Evolutionary conservation across 2,797 vertebrate species (phyloP), one percentile per base, ranked within the genome.

Genomic region (Choloepus didactylus): DNA sequence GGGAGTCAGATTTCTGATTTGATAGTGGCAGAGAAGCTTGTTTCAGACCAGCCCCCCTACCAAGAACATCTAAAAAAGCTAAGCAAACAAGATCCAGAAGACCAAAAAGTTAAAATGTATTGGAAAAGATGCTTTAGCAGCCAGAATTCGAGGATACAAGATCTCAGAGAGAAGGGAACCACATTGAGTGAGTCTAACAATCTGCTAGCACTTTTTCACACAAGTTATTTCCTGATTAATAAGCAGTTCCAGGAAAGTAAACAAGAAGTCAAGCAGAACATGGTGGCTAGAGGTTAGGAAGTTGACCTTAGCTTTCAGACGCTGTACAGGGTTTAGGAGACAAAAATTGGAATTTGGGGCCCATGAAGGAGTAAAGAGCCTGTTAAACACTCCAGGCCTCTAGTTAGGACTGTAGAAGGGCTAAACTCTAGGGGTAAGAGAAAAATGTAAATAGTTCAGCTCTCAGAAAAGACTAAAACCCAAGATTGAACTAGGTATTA

Each of bases 51-150:
- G 15, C 31, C 12, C n/a, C 38, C 62, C 69, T n/a, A 41, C 35
- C 62, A 44, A 91, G 73, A 91, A 90, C 38, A 46, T 31, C 62
- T 35, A 91, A 69, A 91, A 90, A 69, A 66, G 18, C 59, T 62
- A 77, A 31, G 62, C 11, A 82, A 86, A 67, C 11, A 82, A 86
- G 29, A 84, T 29, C 19, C 16, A 41, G 59, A 93, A 83, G 23
- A 15, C 5, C 38, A 76, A 41, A 41, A 38, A 38, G 1, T n/a
- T 79, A 49, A 56, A 69, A 67, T 59, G 56, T 83, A 46, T 23
- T n/a, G 10, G 80, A 35, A 96, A 59, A 91, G 44, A 70, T 29
- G 44, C 4, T 5, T 23, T 73, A 56, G 56, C 56, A 75, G 56
- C 49, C 35, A n/a, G 14, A 29, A 72, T 41, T 46, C 66, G 9